Base-by-base conservation (phyloP, 2,797 vertebrate species). In the Steatocranus sp. region DNA sequence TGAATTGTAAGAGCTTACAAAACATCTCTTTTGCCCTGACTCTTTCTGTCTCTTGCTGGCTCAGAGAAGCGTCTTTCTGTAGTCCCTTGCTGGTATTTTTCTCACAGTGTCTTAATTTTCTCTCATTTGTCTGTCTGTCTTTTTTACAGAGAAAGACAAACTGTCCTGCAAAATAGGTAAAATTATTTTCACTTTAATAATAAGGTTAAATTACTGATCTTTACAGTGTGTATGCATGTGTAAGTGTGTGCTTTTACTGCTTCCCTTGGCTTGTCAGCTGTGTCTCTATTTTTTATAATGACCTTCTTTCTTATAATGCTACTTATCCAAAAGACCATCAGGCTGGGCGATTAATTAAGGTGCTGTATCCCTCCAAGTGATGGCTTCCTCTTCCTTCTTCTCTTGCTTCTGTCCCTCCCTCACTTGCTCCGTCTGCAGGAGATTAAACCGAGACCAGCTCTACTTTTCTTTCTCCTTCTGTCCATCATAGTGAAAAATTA, bases 401-500 rank as follows among this genome's bases (percentile, higher is more conserved):
- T 86, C 81, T 90, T 34, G 18, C 63, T 54, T 56, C 83, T 53
- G 79, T 89, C 85, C 82, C 86, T 86, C 81, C 78, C 87, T 88
- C 79, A 49, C 83, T 87, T 82, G 70, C 89, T 90, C 89, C 53
- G 81, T 93, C 88, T 84, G 85, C 74, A 70, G 83, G 90, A 95
- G 93, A 95, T 94, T 94, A 95, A 94, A 94, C 93, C 11, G 38
- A 89, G 90, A 89, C 56, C 78, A 43, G 86, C 89, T 92, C 91
- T 79, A 87, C 91, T 89, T 90, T 91, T 91, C 91, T 92, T 90
- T 88, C 91, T 89, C 74, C 79, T 85, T 92, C 90, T 94, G 92
- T 95, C 93, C 89, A 90, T 95, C 94, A 93, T 76, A 63, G 92
- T 94, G 93, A 95, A 93, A 94, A 94, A 95, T 94, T 90, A 93